phyloP scores from a whole-genome alignment of 2,113 vertebrate genomes.

The Phrynosoma platyrhinos region DNA sequence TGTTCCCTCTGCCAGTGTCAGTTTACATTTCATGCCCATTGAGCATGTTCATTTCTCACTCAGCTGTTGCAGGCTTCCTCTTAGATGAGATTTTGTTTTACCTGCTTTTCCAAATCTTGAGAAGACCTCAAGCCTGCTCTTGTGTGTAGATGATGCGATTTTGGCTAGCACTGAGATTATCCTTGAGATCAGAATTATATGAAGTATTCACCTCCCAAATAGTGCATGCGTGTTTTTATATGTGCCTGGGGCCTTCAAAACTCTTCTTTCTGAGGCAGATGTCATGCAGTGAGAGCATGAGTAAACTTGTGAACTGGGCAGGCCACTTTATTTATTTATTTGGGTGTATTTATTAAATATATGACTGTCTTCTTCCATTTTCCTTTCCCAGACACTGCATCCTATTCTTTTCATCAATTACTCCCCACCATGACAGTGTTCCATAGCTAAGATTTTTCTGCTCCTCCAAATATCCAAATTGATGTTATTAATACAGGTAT shows the following conservation, averaged over 20 bases:
- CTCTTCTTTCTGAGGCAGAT: background rate
- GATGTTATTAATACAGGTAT: no score
- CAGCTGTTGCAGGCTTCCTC: background rate
- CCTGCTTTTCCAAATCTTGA: no score
- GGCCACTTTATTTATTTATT: no score
- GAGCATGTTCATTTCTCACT: background rate
- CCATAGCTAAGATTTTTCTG: background rate
- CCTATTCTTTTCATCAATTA: background rate
- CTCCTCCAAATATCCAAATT: no score
- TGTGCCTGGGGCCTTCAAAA: background rate
- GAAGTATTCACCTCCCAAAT: no score
- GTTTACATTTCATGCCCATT: background rate
- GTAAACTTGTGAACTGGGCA: background rate
- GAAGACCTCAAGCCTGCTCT: background rate
- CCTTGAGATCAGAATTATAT: no score
- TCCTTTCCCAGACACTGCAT: background rate
- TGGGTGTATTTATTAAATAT: no score
- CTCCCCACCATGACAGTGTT: background rate
- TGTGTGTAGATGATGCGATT: background rate
- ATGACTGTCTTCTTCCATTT: background rate
- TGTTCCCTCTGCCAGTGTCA: background rate
- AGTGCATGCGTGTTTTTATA: no score
- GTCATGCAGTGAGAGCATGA: background rate
- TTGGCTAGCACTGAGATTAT: background rate
- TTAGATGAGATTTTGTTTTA: no score